Evolutionary conservation across 1,140 invertebrate species (phyloP).

Genomic region (Eumaeus atala): DNA sequence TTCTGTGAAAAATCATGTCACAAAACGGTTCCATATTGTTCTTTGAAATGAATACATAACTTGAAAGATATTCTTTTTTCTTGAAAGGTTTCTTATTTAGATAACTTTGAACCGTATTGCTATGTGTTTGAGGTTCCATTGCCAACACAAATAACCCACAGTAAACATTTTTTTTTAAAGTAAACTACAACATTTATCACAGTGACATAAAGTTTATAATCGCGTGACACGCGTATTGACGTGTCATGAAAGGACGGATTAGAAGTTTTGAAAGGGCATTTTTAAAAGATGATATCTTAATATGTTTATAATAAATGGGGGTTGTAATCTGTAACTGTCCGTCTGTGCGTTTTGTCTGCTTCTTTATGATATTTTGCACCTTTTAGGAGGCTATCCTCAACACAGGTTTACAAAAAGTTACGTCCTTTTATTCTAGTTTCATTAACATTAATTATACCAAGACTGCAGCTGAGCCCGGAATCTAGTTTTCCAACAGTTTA

Average conservation of each 20-base stretch:
- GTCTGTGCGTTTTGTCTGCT: conserved; percentile 39
- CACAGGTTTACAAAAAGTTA: neutral
- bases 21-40: no score
- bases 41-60: no score
- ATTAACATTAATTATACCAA: no score
- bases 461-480: no score
- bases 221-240: conserved; percentile 29
- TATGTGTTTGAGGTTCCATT: conserved; percentile 16
- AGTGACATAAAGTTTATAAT: conserved; percentile 31
- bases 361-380: conserved; percentile 56
- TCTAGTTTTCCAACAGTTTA: no score
- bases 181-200: conserved; percentile 17
- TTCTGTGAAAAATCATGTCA: no score
- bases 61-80: no score
- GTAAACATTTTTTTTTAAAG: conserved; percentile 38
- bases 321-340: conserved; percentile 69
- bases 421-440: no score
- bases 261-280: conserved; percentile 49
- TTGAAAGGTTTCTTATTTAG: no score
- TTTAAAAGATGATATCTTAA: conserved; percentile 71
- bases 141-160: conserved; percentile 32
- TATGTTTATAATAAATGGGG: conserved; percentile 65
- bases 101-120: neutral
- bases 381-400: conserved; percentile 46
- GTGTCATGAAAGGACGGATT: conserved; percentile 53